Base-by-base conservation (phyloP, 2,797 vertebrate species). In the Eulemur mongoz region DNA sequence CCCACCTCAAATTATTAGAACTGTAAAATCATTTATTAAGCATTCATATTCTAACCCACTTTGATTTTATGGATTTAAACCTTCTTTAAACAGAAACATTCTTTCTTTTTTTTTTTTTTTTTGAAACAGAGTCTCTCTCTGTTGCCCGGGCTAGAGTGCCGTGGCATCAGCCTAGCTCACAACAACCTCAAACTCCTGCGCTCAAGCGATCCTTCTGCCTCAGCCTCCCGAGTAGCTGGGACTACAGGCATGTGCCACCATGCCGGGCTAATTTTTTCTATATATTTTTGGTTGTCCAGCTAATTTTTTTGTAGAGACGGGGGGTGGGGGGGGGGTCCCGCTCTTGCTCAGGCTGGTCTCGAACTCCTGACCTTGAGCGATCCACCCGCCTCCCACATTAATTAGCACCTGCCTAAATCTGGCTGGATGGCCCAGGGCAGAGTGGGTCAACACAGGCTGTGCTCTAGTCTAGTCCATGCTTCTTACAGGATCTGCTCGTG, bases 261-360 rank as follows among this genome's bases (percentile, higher is more conserved):
- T 30, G 13, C 7, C 6, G 7, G 2, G 61, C 61, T 63, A 63
- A 63, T n/a, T 63, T 32, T 63, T 32, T 32, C 15, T 45, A 45
- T 10, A 45, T 45, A 45, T 45, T 45, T 45, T 45, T 45, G 9
- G 43, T 45, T 30, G 13, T 1, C 14, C 14, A 2, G 61, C 30
- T 63, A 63, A 63, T n/a, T 63, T n/a, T 63, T 63, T 32, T 7
- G 2, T 63, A 7, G 30, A 63, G 61, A 63, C 30, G 2, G 43
- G 0, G 43, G 43, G 43, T 1, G 1, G 40, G 1, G 8, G 43
- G 8, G 1, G 7, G 61, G 2, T 63, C 30, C 8, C 17, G 30
- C 61, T 63, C 23, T n/a, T n/a, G 7, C 61, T 14, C 14, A 63
- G 61, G 6, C 12, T 63, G 30, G 30, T 63, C 61, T 63, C 6